Percentiles rank a stretch among this genome's conserved stretches.
These are phyloP conservation scores for Megalurothrips usitatus DNA, from an alignment of 2,888 invertebrate species.

Conservation along the genomic window DNA sequence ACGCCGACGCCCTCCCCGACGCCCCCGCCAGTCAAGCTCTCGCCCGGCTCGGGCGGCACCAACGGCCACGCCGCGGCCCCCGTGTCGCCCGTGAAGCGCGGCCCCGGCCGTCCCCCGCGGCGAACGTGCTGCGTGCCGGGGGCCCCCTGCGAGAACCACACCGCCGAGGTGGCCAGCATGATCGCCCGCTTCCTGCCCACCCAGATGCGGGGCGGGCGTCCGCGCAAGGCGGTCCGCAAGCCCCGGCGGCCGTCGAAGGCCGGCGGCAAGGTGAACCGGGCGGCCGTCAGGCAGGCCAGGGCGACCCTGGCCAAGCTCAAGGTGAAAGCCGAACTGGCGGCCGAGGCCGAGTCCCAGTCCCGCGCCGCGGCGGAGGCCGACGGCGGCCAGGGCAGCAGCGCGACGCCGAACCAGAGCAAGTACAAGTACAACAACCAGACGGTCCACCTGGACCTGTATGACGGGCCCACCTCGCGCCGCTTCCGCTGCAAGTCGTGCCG, in stretches of 20 bases:
- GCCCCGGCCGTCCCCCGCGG: neutral
- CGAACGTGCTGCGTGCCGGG: too few species aligned
- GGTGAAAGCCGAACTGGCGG: neutral
- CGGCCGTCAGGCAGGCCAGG: neutral
- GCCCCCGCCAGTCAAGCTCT: neutral
- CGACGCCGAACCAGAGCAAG: neutral
- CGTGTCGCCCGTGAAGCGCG: neutral
- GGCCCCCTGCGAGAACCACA: too few species aligned
- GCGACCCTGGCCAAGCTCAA: neutral
- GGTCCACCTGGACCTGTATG: neutral
- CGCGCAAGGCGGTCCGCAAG: too few species aligned
- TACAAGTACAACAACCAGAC: neutral
- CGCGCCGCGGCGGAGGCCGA: neutral
- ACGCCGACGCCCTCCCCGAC: neutral
- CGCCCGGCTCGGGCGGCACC: neutral
- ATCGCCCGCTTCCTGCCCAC: too few species aligned
- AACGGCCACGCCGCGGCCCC: neutral
- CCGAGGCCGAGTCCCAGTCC: neutral
- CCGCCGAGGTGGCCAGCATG: too few species aligned
- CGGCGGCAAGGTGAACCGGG: too few species aligned
- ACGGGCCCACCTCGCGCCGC: neutral
- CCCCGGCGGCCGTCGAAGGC: too few species aligned
- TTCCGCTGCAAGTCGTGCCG: neutral
- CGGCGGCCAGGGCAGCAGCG: neutral
- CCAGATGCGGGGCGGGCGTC: too few species aligned